These are phyloP conservation scores for Pachycephus smyrnensis DNA, from an alignment of 2,888 invertebrate species.

Conservation along the genomic window DNA sequence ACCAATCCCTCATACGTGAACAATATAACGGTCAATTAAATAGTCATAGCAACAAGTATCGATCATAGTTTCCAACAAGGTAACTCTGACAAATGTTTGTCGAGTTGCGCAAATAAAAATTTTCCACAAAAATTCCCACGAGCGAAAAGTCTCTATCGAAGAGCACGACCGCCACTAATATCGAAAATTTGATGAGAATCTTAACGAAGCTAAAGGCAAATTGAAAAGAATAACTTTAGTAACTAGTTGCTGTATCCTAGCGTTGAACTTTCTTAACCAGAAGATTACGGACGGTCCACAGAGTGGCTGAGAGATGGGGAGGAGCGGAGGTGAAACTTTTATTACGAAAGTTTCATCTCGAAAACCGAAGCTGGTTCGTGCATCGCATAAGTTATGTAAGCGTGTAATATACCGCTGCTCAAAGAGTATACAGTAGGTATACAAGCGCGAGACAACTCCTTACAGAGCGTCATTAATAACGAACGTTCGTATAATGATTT, in stretches of 20 bases:
- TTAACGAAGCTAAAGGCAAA: not conserved
- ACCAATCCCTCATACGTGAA: not conserved
- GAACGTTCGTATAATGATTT: not conserved
- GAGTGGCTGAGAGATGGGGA: not conserved
- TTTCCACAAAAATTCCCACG: not conserved
- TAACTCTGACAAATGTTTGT: not conserved
- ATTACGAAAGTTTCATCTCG: slow-evolving; percentile 32
- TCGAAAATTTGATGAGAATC: not conserved
- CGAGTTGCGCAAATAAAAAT: not conserved
- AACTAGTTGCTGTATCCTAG: not conserved
- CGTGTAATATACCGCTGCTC: not conserved
- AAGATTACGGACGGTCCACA: not conserved
- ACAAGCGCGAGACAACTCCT: not conserved
- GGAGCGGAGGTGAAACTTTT: slow-evolving; percentile 36
- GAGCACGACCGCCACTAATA: not conserved
- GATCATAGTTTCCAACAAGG: no score
- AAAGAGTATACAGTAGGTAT: not conserved
- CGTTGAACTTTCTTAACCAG: not conserved
- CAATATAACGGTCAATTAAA: not conserved
- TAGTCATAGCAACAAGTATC: no score
- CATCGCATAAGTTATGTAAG: not conserved
- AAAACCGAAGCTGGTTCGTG: not conserved
- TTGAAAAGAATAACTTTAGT: not conserved
- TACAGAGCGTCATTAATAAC: not conserved
- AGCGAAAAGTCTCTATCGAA: not conserved